These are phyloP conservation scores for Thymelicus lineola DNA, from an alignment of 2,888 invertebrate species.

Conservation along the genomic window DNA sequence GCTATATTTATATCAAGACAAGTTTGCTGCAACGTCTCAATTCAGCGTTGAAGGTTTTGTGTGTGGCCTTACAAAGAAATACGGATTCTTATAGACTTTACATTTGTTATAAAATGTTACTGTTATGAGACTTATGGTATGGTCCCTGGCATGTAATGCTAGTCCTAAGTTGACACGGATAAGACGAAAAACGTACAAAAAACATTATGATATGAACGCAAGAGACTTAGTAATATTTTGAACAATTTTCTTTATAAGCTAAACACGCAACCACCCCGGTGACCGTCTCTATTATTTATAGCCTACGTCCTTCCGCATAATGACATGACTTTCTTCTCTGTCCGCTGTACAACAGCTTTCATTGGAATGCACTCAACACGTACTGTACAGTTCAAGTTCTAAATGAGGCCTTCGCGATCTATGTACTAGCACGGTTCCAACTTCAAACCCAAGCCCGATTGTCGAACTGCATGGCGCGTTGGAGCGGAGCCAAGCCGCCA, in stretches of 20 bases:
- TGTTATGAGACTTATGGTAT: no score
- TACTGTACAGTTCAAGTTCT: neutral
- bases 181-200: no score
- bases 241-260: no score
- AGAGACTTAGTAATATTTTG: no score
- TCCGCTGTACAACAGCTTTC: neutral
- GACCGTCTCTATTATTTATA: no score
- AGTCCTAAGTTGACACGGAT: no score
- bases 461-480: conserved; percentile 41
- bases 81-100: no score
- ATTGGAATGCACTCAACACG: conserved; percentile 1
- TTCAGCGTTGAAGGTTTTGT: conserved; percentile 2
- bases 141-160: no score
- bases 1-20: neutral
- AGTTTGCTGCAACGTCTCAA: no score
- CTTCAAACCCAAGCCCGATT: conserved; percentile 26
- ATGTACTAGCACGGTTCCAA: conserved; percentile 8
- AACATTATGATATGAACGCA: no score
- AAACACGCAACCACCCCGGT: no score
- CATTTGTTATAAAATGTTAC: no score
- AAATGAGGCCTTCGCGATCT: conserved; percentile 9
- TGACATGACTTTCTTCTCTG: neutral
- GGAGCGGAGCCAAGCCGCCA: conserved; percentile 39
- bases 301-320: neutral
- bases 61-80: neutral